Evolutionary conservation across 2,797 vertebrate genomes (phyloP), one percentile per base, ranked within the genome.

Genomic region (Selene dorsalis): DNA sequence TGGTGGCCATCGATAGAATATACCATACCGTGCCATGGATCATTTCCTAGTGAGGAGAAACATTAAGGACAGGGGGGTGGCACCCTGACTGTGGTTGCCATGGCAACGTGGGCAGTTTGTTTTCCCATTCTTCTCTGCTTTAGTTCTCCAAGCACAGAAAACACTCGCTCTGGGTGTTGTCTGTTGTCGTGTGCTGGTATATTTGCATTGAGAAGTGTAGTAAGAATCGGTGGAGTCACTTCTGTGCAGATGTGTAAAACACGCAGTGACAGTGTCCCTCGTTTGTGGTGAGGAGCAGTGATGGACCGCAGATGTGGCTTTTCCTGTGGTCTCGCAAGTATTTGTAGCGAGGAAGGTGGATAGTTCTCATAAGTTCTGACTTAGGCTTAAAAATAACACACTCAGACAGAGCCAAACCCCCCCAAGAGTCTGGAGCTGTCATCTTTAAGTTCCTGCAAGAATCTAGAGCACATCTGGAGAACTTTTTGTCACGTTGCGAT

Each of bases 1-100:
- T 62, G 78, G 86, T 77, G 38, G 74, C 77, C 78, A 75, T 55
- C 79, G 75, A 79, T 76, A 75, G 69, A 79, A 75, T 30, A 67
- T 35, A 68, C 60, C 43, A 71, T 67, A 45, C 43, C 16, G 3
- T 1, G 45, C 75, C 61, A 70, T 74, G 80, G 76, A 84, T 87
- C 56, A 79, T 77, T 75, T 73, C 58, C 71, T 53, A 4, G 14
- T 32, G 35, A 52, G 55, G 43, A 64, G 57, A 63, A 65, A 53
- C 6, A 9, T 7, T 7, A 35, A 9, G 32, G 32, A 41, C 1
- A 47, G 62, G 68, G 48, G 55, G 66, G 58, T 79, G 76, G 63
- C 69, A 76, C 52, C 38, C 20, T 65, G 3, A 2, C 24, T 45
- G 61, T 6, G 48, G 83, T 90, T 77, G 50, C 66, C 47, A 53